These are phyloP conservation scores for Liasis olivaceus DNA, from an alignment of 2,797 vertebrate species.

Conservation along the genomic window DNA sequence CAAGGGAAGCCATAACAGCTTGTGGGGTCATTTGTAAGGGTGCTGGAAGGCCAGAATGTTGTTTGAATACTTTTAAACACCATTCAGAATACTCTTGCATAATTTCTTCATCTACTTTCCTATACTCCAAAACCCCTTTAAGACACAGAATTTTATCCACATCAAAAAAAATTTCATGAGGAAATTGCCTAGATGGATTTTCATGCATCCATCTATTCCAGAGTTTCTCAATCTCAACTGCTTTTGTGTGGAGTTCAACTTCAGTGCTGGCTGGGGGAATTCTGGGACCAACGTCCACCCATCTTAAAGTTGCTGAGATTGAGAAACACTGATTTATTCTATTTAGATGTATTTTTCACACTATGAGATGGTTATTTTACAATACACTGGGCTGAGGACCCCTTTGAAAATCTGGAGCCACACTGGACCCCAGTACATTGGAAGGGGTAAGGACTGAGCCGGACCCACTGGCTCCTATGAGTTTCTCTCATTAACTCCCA, in stretches of 20 bases:
- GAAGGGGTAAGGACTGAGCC: not conserved
- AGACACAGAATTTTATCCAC: not conserved
- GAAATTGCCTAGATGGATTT: not conserved
- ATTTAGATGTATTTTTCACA: not conserved
- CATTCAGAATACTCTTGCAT: not conserved
- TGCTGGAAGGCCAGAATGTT: not conserved
- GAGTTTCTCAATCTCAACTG: not conserved
- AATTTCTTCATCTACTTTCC: not conserved
- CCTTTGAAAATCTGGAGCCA: not conserved
- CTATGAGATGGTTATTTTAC: not conserved
- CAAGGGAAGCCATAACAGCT: not conserved
- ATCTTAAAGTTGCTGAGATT: not conserved
- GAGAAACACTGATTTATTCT: not conserved
- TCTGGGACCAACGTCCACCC: not conserved
- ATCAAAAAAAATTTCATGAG: not conserved
- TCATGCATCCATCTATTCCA: not conserved
- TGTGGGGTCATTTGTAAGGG: not conserved
- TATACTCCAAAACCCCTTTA: not conserved
- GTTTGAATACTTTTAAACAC: not conserved
- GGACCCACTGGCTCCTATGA: not conserved
- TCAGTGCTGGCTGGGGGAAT: not conserved
- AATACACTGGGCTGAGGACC: not conserved
- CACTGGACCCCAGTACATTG: not conserved
- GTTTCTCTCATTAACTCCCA: not conserved
- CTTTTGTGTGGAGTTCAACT: not conserved